Conservation (phyloP, 2,888 invertebrate species). For the Drosophila subsilvestris region DNA sequence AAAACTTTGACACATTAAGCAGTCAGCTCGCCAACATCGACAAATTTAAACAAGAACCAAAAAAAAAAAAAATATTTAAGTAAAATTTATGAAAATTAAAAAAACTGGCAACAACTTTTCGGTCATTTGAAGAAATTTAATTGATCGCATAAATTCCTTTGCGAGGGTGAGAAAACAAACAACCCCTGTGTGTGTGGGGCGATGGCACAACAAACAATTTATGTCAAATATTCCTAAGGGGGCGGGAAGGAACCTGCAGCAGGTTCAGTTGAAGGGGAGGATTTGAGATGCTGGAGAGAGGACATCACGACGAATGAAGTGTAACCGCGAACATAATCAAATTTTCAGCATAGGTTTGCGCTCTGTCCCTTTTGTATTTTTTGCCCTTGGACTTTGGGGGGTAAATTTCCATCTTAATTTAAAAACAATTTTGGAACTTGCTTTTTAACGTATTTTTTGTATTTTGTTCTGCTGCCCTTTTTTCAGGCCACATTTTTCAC, state of each 20-base stretch:
- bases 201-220: constrained; percentile 54
- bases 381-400: constrained; percentile 13
- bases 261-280: constrained; percentile 4
- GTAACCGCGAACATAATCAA: constrained; percentile 77
- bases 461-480: constrained; percentile 12
- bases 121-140: constrained; percentile 78
- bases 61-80: constrained; percentile 67
- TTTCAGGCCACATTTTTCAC: constrained; percentile 27
- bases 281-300: not conserved
- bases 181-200: constrained; percentile 7
- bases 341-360: constrained; percentile 67
- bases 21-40: constrained; percentile 11
- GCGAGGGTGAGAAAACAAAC: constrained; percentile 4
- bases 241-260: not conserved
- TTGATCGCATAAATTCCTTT: constrained; percentile 79
- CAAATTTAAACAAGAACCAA: constrained; percentile 50
- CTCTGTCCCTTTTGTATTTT: constrained; percentile 5
- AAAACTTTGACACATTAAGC: constrained; percentile 74
- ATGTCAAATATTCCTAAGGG: constrained; percentile 60
- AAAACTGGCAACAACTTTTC: constrained; percentile 74
- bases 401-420: constrained; percentile 76
- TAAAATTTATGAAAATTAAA: constrained; percentile 84
- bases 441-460: no score
- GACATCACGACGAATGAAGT: constrained; percentile 62
- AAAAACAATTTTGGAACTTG: constrained; percentile 69